Conservation (phyloP, 2,113 vertebrate species). For the Heloderma charlesbogerti region DNA sequence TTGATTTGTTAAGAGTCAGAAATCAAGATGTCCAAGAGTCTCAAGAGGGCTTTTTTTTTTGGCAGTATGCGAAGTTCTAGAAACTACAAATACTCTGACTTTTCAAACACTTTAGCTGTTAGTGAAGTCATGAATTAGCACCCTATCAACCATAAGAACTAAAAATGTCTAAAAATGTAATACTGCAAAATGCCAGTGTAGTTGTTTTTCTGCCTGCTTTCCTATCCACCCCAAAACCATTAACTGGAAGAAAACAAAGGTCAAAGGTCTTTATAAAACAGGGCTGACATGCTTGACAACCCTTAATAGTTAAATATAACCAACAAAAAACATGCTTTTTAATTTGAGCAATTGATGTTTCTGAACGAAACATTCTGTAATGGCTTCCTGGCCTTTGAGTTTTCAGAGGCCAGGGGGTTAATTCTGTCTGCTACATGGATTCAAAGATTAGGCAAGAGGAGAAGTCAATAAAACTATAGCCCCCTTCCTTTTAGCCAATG, state of each 20-base stretch:
- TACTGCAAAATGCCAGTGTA: not conserved
- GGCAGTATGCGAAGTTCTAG: not conserved
- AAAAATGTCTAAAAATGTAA: not conserved
- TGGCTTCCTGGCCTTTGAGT: not conserved
- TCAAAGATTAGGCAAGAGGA: not conserved
- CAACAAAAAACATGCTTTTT: not conserved
- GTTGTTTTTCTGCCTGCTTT: not conserved
- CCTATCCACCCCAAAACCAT: not conserved
- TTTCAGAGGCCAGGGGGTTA: not conserved
- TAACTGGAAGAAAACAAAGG: not conserved
- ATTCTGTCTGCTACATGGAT: not conserved
- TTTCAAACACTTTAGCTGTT: not conserved
- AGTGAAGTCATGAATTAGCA: not conserved
- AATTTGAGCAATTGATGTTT: not conserved
- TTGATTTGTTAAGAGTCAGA: conserved; percentile 17
- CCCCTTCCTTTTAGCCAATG: too few relatives aligned
- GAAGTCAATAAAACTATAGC: too few relatives aligned
- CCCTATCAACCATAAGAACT: not conserved
- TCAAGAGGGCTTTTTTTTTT: not conserved
- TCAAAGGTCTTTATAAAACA: not conserved
- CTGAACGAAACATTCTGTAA: too few relatives aligned
- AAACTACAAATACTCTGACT: conserved; percentile 8
- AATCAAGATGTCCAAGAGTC: not conserved
- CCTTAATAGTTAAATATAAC: not conserved
- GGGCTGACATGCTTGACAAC: not conserved